These are phyloP conservation scores for Zygothrica quintamaculata DNA, from an alignment of 2,888 invertebrate species.

Conservation along the genomic window DNA sequence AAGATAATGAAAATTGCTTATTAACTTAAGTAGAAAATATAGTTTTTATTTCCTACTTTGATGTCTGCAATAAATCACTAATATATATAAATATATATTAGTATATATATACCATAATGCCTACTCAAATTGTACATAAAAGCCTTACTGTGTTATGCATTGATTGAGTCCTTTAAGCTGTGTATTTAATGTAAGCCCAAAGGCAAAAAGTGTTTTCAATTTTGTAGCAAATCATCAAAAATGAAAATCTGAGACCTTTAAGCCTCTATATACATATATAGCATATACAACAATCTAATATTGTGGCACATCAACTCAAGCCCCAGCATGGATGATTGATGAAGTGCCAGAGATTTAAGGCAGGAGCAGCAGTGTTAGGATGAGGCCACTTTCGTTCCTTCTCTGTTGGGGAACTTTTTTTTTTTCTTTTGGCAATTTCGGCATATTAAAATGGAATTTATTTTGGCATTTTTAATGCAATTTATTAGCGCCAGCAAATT, in stretches of 20 bases:
- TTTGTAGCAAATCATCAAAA: constrained; percentile 18
- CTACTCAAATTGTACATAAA: too few species aligned
- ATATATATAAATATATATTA: too few species aligned
- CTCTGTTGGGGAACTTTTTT: constrained; percentile 4
- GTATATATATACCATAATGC: too few species aligned
- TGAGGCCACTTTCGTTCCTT: neutral
- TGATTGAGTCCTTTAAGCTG: too few species aligned
- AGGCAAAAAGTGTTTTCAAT: constrained; percentile 31
- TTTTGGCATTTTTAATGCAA: constrained; percentile 72
- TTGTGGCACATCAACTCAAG: constrained; percentile 13
- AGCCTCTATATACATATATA: constrained; percentile 2
- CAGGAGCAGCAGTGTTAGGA: constrained; percentile 16
- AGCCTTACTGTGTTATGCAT: too few species aligned
- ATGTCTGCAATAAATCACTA: too few species aligned
- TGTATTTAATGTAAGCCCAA: constrained; percentile 7
- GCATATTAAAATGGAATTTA: constrained; percentile 58
- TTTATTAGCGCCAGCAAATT: constrained; percentile 72
- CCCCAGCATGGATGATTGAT: constrained; percentile 56
- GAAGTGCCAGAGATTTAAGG: constrained; percentile 39
- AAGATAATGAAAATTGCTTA: too few species aligned
- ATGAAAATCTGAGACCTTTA: constrained; percentile 8
- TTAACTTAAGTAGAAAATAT: too few species aligned
- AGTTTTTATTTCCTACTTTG: too few species aligned
- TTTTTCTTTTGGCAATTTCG: constrained; percentile 43
- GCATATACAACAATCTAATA: constrained; percentile 15